A percentile compares a stretch with the other conserved stretches of the same genome.
These are phyloP conservation scores for Austrofundulus limnaeus DNA, from an alignment of 2,113 vertebrate species.

Conservation along the genomic window DNA sequence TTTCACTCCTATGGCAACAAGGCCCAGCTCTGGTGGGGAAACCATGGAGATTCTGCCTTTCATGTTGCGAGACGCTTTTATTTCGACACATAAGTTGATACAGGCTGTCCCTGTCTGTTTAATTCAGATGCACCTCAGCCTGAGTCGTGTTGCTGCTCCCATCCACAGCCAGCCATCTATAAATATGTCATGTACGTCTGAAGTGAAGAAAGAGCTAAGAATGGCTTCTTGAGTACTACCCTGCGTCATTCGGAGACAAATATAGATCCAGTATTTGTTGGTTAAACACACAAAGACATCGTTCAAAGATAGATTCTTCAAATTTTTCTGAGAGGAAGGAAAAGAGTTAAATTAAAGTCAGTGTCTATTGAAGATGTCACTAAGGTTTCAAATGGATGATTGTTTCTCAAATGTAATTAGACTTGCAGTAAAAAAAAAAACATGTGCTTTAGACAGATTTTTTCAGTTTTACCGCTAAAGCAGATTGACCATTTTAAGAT, in stretches of 20 bases:
- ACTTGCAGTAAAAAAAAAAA: no score
- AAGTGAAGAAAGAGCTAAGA: constrained; percentile 20
- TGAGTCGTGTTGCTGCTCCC: constrained; percentile 35
- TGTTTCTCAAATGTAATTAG: no score
- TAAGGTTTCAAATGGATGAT: no score
- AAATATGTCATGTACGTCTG: constrained; percentile 28
- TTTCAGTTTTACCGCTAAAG: no score
- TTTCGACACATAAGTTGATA: constrained; percentile 68
- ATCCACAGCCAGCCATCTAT: constrained; percentile 42
- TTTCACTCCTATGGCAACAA: constrained; percentile 77
- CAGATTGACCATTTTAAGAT: no score
- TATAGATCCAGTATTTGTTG: not conserved
- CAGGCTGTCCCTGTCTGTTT: constrained; percentile 58
- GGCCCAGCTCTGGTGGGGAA: constrained; percentile 63
- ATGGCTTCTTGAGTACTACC: not conserved
- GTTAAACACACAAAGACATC: not conserved
- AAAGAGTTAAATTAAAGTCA: no score
- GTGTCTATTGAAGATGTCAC: no score
- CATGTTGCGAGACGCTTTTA: constrained; percentile 77
- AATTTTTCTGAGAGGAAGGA: not conserved
- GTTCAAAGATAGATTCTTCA: not conserved
- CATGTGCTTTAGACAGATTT: no score
- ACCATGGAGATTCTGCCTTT: constrained; percentile 80
- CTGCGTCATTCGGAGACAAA: not conserved
- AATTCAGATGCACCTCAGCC: constrained; percentile 50